These are phyloP conservation scores for Homarus gammarus DNA, from an alignment of 2,888 invertebrate genomes.

Conservation along the genomic window DNA sequence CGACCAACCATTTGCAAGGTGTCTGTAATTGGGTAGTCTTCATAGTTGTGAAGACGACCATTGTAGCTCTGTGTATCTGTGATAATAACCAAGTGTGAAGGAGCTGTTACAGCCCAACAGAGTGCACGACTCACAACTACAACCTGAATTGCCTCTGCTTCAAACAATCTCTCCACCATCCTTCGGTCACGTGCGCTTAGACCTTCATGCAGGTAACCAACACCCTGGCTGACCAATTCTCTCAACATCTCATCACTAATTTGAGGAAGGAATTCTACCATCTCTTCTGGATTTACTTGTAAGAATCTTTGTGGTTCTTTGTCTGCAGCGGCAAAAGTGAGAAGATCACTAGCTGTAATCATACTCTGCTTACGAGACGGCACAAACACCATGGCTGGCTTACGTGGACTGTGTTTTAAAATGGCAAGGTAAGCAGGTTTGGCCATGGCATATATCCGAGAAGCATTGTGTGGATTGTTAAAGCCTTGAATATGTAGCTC, in stretches of 20 bases:
- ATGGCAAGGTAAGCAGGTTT: constrained; percentile 98
- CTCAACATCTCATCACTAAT: constrained; percentile 87
- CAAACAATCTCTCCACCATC: constrained; percentile 95
- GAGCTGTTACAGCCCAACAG: constrained; percentile 94
- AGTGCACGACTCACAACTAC: constrained; percentile 95
- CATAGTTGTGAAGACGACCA: constrained; percentile 90
- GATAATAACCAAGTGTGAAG: constrained; percentile 95
- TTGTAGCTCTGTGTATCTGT: constrained; percentile 97
- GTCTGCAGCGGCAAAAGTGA: constrained; percentile 96
- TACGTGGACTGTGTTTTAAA: constrained; percentile 88
- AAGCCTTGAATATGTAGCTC: constrained; percentile 98
- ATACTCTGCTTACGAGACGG: constrained; percentile 94
- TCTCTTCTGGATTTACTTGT: constrained; percentile 91
- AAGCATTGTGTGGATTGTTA: constrained; percentile 98
- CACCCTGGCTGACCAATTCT: constrained; percentile 95
- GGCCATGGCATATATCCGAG: constrained; percentile 97
- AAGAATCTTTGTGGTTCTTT: constrained; percentile 92
- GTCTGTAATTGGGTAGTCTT: constrained; percentile 98
- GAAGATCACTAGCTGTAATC: constrained; percentile 95
- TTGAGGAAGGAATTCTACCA: constrained; percentile 92
- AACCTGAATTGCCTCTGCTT: constrained; percentile 92
- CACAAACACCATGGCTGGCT: constrained; percentile 94
- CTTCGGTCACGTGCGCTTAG: constrained; percentile 90
- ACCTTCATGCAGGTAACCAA: constrained; percentile 98
- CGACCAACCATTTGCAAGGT: constrained; percentile 98